Evolutionary conservation across 2,113 vertebrate species (phyloP).

Genomic region (Ctenodactylus gundi): DNA sequence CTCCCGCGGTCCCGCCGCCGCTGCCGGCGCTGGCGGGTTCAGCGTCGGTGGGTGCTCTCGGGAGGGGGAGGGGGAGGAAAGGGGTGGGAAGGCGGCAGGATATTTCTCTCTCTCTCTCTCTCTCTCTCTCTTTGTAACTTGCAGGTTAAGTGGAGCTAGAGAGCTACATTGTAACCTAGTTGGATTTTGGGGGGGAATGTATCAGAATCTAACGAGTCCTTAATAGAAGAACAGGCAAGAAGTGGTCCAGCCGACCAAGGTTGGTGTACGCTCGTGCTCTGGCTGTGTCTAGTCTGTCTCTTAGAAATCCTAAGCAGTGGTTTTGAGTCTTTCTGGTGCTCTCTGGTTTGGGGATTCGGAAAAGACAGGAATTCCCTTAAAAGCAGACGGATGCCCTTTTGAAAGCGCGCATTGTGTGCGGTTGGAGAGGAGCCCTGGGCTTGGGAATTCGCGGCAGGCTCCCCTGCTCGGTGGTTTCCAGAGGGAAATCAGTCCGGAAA

Average conservation of each 20-base stretch:
- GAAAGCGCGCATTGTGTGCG: slow-evolving; percentile 70
- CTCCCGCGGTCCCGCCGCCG: slow-evolving; percentile 65
- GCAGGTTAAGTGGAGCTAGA: slow-evolving; percentile 84
- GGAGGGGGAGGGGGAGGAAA: slow-evolving; percentile 65
- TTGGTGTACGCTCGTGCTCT: slow-evolving; percentile 74
- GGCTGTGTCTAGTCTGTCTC: slow-evolving; percentile 66
- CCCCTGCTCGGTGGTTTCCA: slow-evolving; percentile 58
- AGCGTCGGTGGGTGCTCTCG: slow-evolving; percentile 68
- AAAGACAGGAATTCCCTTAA: slow-evolving; percentile 78
- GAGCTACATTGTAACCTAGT: slow-evolving; percentile 79
- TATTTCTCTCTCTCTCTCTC: slow-evolving; percentile 41
- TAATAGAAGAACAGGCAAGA: slow-evolving; percentile 79
- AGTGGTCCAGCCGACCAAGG: slow-evolving; percentile 76
- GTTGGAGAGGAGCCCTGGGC: slow-evolving; percentile 53
- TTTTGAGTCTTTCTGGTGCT: slow-evolving; percentile 65
- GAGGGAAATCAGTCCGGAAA: slow-evolving; percentile 73
- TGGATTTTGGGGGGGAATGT: slow-evolving; percentile 30
- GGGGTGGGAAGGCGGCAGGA: slow-evolving; percentile 69
- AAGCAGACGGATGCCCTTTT: slow-evolving; percentile 67
- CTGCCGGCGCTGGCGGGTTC: slow-evolving; percentile 61
- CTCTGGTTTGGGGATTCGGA: slow-evolving; percentile 76
- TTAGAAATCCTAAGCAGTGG: slow-evolving; percentile 62
- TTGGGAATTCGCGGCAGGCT: slow-evolving; percentile 73
- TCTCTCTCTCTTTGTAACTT: slow-evolving; percentile 75
- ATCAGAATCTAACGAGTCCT: slow-evolving; percentile 73